These are phyloP conservation scores for Stenoptilia bipunctidactyla DNA, from an alignment of 2,888 invertebrate genomes.

Conservation along the genomic window DNA sequence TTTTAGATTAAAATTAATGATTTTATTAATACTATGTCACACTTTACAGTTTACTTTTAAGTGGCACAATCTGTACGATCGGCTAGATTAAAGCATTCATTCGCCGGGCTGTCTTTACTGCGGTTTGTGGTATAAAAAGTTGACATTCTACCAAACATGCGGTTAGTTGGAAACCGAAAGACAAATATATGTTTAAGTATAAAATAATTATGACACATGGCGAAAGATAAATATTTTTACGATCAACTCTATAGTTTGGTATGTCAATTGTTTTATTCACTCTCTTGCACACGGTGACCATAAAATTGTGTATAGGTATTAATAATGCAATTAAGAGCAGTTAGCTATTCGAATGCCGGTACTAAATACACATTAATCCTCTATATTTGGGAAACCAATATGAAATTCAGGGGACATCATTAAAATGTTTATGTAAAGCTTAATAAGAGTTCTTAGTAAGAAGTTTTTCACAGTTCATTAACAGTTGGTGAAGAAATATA, in stretches of 20 bases:
- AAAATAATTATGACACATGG: background rate
- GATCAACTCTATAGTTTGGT: background rate
- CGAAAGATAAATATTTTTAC: background rate
- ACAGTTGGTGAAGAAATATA: constrained; percentile 14
- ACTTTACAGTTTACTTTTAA: no score
- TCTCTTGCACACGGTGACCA: background rate
- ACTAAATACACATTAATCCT: background rate
- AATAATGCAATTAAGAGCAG: background rate
- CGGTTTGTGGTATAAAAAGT: no score
- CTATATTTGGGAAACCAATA: background rate
- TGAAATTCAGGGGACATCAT: background rate
- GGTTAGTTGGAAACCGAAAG: no score
- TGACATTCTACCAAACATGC: no score
- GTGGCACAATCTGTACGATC: no score
- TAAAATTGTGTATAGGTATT: background rate
- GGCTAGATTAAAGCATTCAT: no score
- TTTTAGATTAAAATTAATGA: no score
- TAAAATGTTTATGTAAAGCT: background rate
- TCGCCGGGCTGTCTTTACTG: no score
- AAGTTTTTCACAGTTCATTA: constrained; percentile 17
- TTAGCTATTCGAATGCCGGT: background rate
- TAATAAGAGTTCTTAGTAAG: background rate
- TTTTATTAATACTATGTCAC: no score
- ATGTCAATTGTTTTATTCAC: background rate
- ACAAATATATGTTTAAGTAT: no score